Base-by-base conservation (phyloP, 1,140 invertebrate genomes). In the Penaeus japonicus region DNA sequence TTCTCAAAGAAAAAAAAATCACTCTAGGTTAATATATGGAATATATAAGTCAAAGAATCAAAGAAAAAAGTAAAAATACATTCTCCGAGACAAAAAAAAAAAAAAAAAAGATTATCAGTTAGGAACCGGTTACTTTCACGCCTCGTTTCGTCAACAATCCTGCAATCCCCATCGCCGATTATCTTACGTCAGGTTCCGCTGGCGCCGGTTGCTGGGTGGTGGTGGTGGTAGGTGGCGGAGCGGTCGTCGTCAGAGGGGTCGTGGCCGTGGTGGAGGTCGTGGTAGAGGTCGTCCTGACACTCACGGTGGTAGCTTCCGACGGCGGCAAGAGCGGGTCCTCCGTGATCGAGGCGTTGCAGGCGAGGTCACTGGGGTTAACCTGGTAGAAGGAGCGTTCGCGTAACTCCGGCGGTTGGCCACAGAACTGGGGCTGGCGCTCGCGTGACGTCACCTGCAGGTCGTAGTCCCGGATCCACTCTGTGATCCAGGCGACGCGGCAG, bases 381-480 rank as follows among this genome's bases (percentile, higher is more conserved):
- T 96, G 96, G 91, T 97, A 97, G 93, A 98, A 97, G 79, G 95
- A 96, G 73, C 95, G 94, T 84, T 96, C 95, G 62, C 96, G 94
- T 89, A 98, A 95, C 86, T 94, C 93, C 0, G 94, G 93, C 3
- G 97, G 97, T 90, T 95, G 95, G 15, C 97, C 97, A 91, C 97
- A 98, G 93, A 98, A 98, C 92, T 98, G 97, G 20, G 97, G 97
- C 93, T 97, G 97, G 91, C 97, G 94, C 93, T 98, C 97, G 59
- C 97, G 80, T 1, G 91, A 91, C 18, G 91, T 92, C 20, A 93
- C 92, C 94, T 98, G 97, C n/a, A 98, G 93, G 92, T 98, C 97
- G 15, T 95, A 95, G 59, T 95, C 95, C 35, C 95, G 94, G 89
- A 98, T 97, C 97, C 97, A 98, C 91, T 98, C 95, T 70, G 96